phyloP scores from a whole-genome alignment of 2,797 vertebrate genomes.

The Myotis daubentonii region DNA sequence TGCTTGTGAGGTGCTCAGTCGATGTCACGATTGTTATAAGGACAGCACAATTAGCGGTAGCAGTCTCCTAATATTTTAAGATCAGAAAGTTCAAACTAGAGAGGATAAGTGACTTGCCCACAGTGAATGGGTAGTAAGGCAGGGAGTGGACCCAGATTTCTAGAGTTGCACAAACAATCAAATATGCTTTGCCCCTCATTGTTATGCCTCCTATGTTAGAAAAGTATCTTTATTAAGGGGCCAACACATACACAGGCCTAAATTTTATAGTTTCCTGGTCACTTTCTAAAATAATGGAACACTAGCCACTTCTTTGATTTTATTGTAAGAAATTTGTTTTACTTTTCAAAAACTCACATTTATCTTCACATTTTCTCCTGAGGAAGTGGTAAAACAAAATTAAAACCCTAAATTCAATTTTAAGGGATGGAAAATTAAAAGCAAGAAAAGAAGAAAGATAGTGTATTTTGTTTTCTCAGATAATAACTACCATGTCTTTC shows the following conservation, averaged over 20 bases:
- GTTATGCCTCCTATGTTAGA: not conserved
- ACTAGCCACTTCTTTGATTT: not conserved
- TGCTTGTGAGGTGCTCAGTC: not conserved
- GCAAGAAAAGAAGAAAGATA: not conserved
- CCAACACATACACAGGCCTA: not conserved
- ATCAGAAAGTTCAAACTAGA: not conserved
- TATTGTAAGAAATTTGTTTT: not conserved
- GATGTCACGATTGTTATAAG: not conserved
- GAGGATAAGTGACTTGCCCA: not conserved
- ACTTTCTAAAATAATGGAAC: conserved; percentile 17
- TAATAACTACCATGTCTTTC: not conserved
- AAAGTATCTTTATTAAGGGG: not conserved
- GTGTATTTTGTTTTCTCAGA: not conserved
- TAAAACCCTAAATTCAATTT: not conserved
- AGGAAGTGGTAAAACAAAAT: not conserved
- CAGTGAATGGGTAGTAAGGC: not conserved
- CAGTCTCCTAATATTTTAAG: not conserved
- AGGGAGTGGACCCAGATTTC: not conserved
- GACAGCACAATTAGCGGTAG: not conserved
- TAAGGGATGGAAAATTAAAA: conserved; percentile 7
- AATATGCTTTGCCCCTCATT: not conserved
- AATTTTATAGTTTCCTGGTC: not conserved
- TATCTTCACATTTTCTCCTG: not conserved
- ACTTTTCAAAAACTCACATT: not conserved
- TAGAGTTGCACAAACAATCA: not conserved